These are phyloP conservation scores for Corythornis vintsioides DNA, from an alignment of 2,113 vertebrate species.

Conservation along the genomic window DNA sequence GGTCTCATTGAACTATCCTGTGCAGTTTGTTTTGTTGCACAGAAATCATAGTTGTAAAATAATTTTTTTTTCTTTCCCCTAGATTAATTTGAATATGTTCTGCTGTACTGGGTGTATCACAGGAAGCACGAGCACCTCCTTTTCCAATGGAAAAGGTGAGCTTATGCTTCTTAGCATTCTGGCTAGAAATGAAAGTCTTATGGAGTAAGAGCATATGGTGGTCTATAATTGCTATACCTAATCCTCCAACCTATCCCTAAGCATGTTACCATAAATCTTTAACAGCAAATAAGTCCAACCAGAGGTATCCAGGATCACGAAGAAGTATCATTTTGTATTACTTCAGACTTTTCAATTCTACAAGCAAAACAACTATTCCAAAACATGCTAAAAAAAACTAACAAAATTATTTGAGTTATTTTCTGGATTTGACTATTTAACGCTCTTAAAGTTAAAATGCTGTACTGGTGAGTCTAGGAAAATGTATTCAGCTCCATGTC, in stretches of 20 bases:
- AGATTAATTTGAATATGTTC: neutral
- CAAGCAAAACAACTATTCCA: neutral
- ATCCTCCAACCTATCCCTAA: neutral
- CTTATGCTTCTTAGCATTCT: neutral
- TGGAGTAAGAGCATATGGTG: neutral
- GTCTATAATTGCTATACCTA: neutral
- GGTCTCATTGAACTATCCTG: neutral
- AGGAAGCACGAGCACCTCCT: neutral
- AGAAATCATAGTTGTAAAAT: neutral
- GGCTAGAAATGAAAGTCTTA: constrained; percentile 7
- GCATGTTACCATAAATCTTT: constrained; percentile 36
- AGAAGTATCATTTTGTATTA: neutral
- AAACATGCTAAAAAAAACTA: neutral
- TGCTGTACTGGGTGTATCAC: neutral
- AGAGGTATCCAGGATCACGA: neutral
- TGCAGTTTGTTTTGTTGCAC: neutral
- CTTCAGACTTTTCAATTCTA: neutral
- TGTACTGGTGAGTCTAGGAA: neutral
- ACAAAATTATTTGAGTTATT: neutral
- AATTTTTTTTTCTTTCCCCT: neutral
- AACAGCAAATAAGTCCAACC: neutral
- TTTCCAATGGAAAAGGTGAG: neutral
- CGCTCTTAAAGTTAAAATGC: neutral
- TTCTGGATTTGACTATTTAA: neutral
- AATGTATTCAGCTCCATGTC: neutral